Percentiles rank a stretch among this genome's conserved stretches.
Conservation (phyloP, 2,888 invertebrate genomes). For the Baccha elongata region DNA sequence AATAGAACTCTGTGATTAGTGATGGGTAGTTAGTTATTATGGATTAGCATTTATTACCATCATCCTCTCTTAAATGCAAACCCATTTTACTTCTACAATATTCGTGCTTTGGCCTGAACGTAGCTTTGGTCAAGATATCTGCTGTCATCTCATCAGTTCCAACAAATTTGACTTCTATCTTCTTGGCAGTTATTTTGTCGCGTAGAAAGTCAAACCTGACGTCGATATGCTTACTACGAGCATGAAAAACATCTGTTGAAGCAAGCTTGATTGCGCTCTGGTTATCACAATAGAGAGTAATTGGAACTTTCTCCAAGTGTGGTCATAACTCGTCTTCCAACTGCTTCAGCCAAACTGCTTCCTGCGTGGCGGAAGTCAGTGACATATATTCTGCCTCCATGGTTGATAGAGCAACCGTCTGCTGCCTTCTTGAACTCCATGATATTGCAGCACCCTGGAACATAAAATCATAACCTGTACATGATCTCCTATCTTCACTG, state of each 20-base stretch:
- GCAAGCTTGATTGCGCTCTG: constrained; percentile 24
- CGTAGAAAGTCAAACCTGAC: constrained; percentile 25
- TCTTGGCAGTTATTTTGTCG: constrained; percentile 3
- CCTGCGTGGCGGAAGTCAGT: constrained; percentile 14
- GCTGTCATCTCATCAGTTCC: constrained; percentile 16
- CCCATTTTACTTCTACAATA: background rate
- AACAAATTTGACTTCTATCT: constrained; percentile 9
- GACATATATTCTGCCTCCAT: constrained; percentile 32
- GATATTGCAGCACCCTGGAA: constrained; percentile 29
- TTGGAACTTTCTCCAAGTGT: constrained; percentile 6
- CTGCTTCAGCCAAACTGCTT: constrained; percentile 26
- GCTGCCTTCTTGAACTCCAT: constrained; percentile 30
- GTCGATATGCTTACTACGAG: constrained; percentile 36
- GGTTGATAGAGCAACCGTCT: constrained; percentile 23
- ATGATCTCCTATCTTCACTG: background rate
- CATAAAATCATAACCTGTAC: constrained; percentile 1
- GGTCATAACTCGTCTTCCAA: constrained; percentile 5
- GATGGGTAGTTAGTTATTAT: no score
- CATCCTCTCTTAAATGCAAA: background rate
- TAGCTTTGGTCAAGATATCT: background rate
- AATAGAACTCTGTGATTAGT: no score
- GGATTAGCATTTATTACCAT: no score
- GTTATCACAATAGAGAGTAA: constrained; percentile 34
- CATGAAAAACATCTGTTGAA: constrained; percentile 18
- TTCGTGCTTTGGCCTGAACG: background rate